Percentiles rank a stretch among this genome's conserved stretches.
Evolutionary conservation across 1,140 invertebrate genomes (phyloP).

Genomic region (Orius insidiosus): DNA sequence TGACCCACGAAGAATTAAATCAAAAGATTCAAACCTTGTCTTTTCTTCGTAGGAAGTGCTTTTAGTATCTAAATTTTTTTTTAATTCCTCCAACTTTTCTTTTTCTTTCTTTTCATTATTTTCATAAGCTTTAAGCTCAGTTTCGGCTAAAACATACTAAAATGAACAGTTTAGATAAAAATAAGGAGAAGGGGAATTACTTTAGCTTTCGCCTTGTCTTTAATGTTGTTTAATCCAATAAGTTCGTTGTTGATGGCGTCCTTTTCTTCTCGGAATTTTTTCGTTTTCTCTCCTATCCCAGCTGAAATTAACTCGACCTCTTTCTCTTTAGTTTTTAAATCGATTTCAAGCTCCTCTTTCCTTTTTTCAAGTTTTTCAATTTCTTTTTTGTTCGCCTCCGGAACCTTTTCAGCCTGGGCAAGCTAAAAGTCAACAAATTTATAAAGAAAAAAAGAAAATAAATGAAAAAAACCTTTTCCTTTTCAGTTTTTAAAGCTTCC

Average conservation of each 20-base stretch:
- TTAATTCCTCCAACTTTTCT: constrained; percentile 28
- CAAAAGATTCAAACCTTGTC: constrained; percentile 15
- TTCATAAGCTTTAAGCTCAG: constrained; percentile 63
- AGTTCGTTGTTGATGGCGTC: constrained; percentile 45
- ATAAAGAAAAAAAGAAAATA: neutral
- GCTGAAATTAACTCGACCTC: constrained; percentile 31
- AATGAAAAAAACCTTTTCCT: constrained; percentile 18
- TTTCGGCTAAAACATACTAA: constrained; percentile 55
- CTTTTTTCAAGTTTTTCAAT: constrained; percentile 50
- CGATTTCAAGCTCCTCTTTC: constrained; percentile 24
- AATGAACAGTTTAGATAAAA: constrained; percentile 10
- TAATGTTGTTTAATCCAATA: constrained; percentile 45
- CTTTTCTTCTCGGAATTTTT: constrained; percentile 40
- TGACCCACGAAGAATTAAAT: no score
- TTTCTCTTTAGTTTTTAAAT: constrained; percentile 32
- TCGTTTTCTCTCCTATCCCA: constrained; percentile 27
- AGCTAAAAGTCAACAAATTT: constrained; percentile 7
- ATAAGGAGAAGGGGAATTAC: constrained; percentile 23
- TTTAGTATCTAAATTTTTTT: constrained; percentile 22
- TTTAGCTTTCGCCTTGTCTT: constrained; percentile 53
- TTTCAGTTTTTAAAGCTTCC: constrained; percentile 31
- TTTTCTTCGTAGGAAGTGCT: constrained; percentile 9
- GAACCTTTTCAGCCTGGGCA: constrained; percentile 28
- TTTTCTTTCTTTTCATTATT: constrained; percentile 59
- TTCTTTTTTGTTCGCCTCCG: constrained; percentile 48